Conservation (phyloP, 1,140 invertebrate genomes). For the Drosophila varians region DNA sequence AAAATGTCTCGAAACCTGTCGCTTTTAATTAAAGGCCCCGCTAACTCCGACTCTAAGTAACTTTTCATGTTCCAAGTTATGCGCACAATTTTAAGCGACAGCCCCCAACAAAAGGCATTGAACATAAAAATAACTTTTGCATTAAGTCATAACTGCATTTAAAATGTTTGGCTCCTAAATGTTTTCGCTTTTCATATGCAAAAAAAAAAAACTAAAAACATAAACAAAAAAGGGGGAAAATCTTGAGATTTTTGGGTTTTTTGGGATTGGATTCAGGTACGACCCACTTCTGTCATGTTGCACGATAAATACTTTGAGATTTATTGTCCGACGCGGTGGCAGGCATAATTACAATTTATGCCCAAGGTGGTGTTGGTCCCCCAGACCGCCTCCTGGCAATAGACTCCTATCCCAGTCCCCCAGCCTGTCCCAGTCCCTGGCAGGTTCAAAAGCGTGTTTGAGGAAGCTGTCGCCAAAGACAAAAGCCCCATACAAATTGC, state of each 20-base stretch:
- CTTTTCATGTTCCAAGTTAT: slow-evolving; percentile 78
- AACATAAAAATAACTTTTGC: slow-evolving; percentile 68
- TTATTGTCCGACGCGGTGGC: slow-evolving; percentile 75
- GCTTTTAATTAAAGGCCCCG: slow-evolving; percentile 79
- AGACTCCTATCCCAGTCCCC: slow-evolving; percentile 15
- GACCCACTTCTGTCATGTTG: slow-evolving; percentile 81
- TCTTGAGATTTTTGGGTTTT: slow-evolving; percentile 11
- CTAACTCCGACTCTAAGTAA: slow-evolving; percentile 70
- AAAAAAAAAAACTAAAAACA: slow-evolving; percentile 39
- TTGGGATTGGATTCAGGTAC: slow-evolving; percentile 22
- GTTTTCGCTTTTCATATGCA: slow-evolving; percentile 45
- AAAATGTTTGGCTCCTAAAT: slow-evolving; percentile 54
- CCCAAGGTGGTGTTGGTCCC: slow-evolving; percentile 49
- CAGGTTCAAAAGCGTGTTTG: slow-evolving; percentile 76
- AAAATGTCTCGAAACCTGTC: slow-evolving; percentile 74
- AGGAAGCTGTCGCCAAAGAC: slow-evolving; percentile 78
- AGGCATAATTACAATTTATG: slow-evolving; percentile 82
- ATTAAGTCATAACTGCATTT: slow-evolving; percentile 81
- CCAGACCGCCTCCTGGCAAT: slow-evolving; percentile 50
- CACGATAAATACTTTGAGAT: slow-evolving; percentile 76
- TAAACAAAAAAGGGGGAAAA: slow-evolving; percentile 22
- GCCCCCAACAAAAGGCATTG: slow-evolving; percentile 40
- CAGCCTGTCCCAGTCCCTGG: slow-evolving; percentile 5
- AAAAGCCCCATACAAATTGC: slow-evolving; percentile 69
- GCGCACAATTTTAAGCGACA: slow-evolving; percentile 78